These are phyloP conservation scores for Nymphicus hollandicus DNA, from an alignment of 2,113 vertebrate genomes.

Conservation along the genomic window DNA sequence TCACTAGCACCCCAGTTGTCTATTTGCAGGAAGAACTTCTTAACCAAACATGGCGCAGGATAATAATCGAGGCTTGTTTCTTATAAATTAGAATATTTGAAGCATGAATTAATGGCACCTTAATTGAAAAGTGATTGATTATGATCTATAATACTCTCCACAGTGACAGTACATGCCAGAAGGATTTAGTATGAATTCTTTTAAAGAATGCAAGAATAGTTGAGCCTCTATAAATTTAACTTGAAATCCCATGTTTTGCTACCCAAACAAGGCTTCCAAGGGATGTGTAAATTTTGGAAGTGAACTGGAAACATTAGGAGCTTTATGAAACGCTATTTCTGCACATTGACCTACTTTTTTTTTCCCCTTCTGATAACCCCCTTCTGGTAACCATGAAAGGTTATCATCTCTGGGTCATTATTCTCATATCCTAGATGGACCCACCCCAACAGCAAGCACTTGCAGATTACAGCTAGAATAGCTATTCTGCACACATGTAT, in stretches of 20 bases:
- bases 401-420: not conserved
- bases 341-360: not conserved
- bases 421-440: not conserved
- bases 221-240: not conserved
- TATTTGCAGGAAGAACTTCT: not conserved
- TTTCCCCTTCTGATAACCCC: not conserved
- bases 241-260: not conserved
- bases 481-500: not conserved
- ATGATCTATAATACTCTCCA: not conserved
- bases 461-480: not conserved
- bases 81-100: not conserved
- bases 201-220: not conserved
- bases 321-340: not conserved
- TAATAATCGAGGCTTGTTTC: not conserved
- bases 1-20: not conserved
- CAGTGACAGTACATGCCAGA: not conserved
- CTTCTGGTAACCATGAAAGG: not conserved
- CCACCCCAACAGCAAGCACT: not conserved
- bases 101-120: not conserved
- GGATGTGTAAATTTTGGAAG: not conserved
- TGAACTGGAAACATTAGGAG: not conserved
- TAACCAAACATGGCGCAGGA: not conserved
- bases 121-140: not conserved
- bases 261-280: not conserved
- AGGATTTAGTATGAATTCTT: not conserved